Evolutionary conservation across 1,140 invertebrate species (phyloP).

Genomic region (Drosophila sturtevanti): DNA sequence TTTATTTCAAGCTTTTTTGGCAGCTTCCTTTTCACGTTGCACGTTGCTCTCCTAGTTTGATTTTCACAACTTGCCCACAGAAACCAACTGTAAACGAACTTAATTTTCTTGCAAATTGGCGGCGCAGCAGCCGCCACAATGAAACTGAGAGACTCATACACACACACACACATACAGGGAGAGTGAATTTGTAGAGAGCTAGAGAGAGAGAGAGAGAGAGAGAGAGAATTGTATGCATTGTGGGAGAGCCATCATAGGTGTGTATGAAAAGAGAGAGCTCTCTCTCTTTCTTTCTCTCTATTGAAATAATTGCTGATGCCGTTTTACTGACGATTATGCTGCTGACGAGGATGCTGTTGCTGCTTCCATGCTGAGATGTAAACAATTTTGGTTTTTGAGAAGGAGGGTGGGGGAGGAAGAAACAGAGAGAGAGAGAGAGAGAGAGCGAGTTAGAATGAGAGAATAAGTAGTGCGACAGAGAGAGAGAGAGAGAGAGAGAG

Average conservation of each 20-base stretch:
- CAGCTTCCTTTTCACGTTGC: conserved; percentile 47
- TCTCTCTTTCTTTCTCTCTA: background rate
- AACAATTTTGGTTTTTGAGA: background rate
- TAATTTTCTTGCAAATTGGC: conserved; percentile 76
- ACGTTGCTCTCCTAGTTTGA: conserved; percentile 36
- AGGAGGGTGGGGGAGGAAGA: background rate
- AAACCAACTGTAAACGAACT: conserved; percentile 69
- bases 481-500: background rate
- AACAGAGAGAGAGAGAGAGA: background rate
- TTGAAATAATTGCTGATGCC: conserved; percentile 1
- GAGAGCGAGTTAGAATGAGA: background rate
- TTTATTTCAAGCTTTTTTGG: conserved; percentile 38
- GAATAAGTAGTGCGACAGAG: background rate
- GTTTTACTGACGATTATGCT: background rate
- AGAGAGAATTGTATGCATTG: conserved; percentile 10
- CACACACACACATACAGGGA: background rate
- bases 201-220: conserved; percentile 2
- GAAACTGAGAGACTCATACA: conserved; percentile 33
- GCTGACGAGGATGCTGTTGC: background rate
- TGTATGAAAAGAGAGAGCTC: background rate
- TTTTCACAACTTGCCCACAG: conserved; percentile 69
- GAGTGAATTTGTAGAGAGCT: conserved; percentile 4
- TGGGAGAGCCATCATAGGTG: background rate
- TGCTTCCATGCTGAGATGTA: conserved; percentile 1
- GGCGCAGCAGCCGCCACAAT: conserved; percentile 59